Evolutionary conservation across 2,797 vertebrate genomes (phyloP), one percentile per base, ranked within the genome.

Genomic region (Diglossa cyanea): DNA sequence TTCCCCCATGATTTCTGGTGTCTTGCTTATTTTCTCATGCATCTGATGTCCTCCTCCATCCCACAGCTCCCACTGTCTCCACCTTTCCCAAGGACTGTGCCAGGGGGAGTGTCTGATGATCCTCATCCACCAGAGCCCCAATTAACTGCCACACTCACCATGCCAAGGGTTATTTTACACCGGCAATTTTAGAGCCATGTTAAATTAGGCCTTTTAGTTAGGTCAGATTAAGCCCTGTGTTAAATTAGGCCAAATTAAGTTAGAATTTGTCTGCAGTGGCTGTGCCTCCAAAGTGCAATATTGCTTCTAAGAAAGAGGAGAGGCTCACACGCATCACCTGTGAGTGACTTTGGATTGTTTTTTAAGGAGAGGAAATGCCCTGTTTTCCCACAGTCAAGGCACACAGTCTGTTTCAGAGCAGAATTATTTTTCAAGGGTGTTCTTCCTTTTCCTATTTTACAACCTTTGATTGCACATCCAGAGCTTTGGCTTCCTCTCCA

Each of bases 381-480:
- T n/a, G 33, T 62, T 95, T 94, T 96, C 91, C 89, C 86, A 95
- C 86, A 91, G 76, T 68, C 67, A 50, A 45, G 40, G 54, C 73
- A 45, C 70, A 45, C 57, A 30, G 42, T 30, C 80, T 66, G 70
- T 78, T 95, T 80, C 51, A 6, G 4, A 92, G 80, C 70, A 73
- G 81, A 93, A 57, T 82, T 92, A 75, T 96, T 95, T 96, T 95
- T 94, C 76, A 90, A 72, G 80, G 45, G 63, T 94, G 88, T 94
- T 94, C 95, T 96, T 96, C 91, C 87, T 90, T 86, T 94, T 87
- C 68, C 40, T 83, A 84, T 88, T 95, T 96, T 95, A 90, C 51
- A 92, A 96, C 85, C 79, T 96, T 91, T 95, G 82, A 94, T 92
- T 94, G 67, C 79, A 86, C 93, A 84, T 93, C 91, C 94, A 96